Evolutionary conservation across 2,888 invertebrate species (phyloP).

Genomic region (Litoditis marina): DNA sequence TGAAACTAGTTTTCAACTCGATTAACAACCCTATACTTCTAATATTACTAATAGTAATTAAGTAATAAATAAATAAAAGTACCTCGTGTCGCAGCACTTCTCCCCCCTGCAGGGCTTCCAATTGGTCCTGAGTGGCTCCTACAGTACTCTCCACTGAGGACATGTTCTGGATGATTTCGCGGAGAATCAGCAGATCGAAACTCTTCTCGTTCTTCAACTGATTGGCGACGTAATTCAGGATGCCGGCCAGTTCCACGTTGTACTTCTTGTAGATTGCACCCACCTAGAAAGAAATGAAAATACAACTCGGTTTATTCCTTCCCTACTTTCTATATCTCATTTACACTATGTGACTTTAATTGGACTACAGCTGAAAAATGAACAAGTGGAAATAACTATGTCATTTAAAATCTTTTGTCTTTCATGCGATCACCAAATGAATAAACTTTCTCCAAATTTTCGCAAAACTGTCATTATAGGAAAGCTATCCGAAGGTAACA

Average conservation of each 20-base stretch:
- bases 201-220: constrained; percentile 93
- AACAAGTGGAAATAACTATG: too few species aligned
- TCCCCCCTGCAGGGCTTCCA: constrained; percentile 94
- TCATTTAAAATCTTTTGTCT: too few species aligned
- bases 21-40: too few species aligned
- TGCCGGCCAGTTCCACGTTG: constrained; percentile 86
- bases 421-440: too few species aligned
- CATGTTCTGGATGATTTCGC: constrained; percentile 98
- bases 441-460: too few species aligned
- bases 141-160: constrained; percentile 94
- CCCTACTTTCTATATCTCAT: too few species aligned
- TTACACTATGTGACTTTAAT: too few species aligned
- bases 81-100: constrained; percentile 91
- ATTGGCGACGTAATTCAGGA: constrained; percentile 94
- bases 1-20: not conserved
- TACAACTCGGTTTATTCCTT: too few species aligned
- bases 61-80: constrained; percentile 6
- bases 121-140: constrained; percentile 90
- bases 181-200: constrained; percentile 77
- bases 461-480: too few species aligned
- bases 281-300: constrained; percentile 64
- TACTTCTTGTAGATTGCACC: constrained; percentile 89
- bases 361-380: too few species aligned
- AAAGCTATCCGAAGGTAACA: too few species aligned
- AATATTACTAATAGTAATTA: not conserved